Percentiles rank a stretch among this genome's conserved stretches.
These are phyloP conservation scores for Vireo griseus DNA, from an alignment of 2,797 vertebrate species.

Conservation along the genomic window DNA sequence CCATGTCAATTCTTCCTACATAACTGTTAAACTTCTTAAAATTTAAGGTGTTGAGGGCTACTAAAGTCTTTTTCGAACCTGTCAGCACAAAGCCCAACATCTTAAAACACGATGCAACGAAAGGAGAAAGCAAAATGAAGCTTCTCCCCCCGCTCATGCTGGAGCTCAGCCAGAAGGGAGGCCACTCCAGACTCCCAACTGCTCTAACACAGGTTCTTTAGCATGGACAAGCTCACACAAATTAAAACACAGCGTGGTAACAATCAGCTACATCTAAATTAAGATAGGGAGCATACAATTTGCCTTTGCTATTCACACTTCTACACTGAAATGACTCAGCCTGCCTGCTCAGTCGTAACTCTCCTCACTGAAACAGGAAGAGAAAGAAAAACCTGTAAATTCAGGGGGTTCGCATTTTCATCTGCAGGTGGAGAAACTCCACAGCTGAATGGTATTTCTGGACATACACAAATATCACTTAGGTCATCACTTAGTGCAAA, in stretches of 20 bases:
- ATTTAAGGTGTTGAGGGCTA: background rate
- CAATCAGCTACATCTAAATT: background rate
- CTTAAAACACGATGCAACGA: accelerated
- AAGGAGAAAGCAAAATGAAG: accelerated
- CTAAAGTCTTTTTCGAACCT: background rate
- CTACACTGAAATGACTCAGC: background rate
- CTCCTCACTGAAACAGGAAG: background rate
- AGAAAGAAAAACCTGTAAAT: background rate
- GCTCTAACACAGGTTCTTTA: background rate
- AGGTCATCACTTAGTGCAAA: background rate
- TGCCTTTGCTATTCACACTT: background rate
- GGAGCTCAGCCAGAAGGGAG: background rate
- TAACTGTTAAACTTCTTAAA: background rate
- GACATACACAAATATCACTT: background rate
- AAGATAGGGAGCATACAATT: background rate
- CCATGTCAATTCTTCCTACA: background rate
- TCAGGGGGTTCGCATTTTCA: background rate
- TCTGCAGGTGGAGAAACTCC: background rate
- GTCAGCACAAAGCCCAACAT: background rate
- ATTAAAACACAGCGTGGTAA: background rate
- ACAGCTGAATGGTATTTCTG: background rate
- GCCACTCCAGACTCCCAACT: accelerated
- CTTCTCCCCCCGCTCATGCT: accelerated
- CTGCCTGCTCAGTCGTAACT: accelerated
- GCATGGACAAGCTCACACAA: background rate